Base-by-base conservation (phyloP, 2,113 vertebrate species). In the Semicossyphus pulcher region DNA sequence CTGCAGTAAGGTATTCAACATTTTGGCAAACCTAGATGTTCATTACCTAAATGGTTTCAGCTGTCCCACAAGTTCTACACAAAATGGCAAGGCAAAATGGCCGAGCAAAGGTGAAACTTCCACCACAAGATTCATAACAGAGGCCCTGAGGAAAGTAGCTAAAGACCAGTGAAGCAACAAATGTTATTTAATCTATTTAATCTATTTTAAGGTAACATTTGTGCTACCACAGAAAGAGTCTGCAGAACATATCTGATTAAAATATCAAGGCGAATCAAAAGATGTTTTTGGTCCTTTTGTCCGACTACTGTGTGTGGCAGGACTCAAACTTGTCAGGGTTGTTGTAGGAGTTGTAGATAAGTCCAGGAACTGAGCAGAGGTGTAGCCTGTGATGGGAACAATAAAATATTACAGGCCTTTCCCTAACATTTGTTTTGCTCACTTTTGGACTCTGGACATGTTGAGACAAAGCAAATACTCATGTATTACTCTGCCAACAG, bases 1-100 rank as follows among this genome's bases (percentile, higher is more conserved):
- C 60, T 60, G 57, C 4, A 18, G 52, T 48, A 3, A 66, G 58
- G 54, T 70, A 66, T 71, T 71, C 66, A 31, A 66, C 67, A 74
- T 60, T 60, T 48, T 58, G 34, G 15, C 1, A 1, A n/a, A 58
- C 21, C 49, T 58, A 10, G 42, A 60, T 1, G 32, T 41, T 73
- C 25, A 49, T 45, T 47, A 29, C 49, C 28, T 4, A 7, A 63
- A 60, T 56, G 3, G 18, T 36, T 41, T 71, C 54, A 44, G 56
- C 14, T 9, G 5, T n/a, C 4, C 20, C 7, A 66, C 62, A 69
- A 16, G 31, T 62, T 59, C 26, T 41, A 37, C 8, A 26, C 4
- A 4, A 21, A 54, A n/a, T n/a, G n/a, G n/a, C n/a, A n/a, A n/a
- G n/a, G n/a, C n/a, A n/a, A n/a, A n/a, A n/a, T n/a, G n/a, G n/a